Conservation (phyloP, 2,797 vertebrate species). For the Rhabdomys pumilio region DNA sequence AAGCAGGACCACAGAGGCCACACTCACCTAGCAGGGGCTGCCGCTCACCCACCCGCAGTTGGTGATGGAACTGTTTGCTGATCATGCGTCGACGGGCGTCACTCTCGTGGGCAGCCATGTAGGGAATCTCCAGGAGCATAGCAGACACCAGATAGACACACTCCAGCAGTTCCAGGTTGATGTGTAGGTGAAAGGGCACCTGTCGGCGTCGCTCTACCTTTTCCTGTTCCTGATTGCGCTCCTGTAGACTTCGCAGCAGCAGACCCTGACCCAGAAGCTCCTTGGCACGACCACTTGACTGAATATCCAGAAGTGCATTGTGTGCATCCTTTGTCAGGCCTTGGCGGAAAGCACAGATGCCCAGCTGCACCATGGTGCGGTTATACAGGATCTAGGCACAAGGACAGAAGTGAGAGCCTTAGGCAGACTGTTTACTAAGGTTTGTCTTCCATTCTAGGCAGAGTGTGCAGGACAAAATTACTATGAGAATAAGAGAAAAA, state of each 20-base stretch:
- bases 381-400: slow-evolving; percentile 94
- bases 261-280: slow-evolving; percentile 96
- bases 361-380: slow-evolving; percentile 97
- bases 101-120: slow-evolving; percentile 97
- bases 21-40: slow-evolving; percentile 92
- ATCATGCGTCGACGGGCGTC: slow-evolving; percentile 96
- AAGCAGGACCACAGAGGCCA: not conserved
- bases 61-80: slow-evolving; percentile 98
- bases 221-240: slow-evolving; percentile 97
- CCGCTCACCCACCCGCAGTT: slow-evolving; percentile 95
- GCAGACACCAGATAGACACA: slow-evolving; percentile 97
- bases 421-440: not conserved
- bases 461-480: not conserved
- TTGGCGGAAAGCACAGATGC: slow-evolving; percentile 96
- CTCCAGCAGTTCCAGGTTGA: slow-evolving; percentile 96
- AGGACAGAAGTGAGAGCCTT: not conserved
- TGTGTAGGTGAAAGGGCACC: slow-evolving; percentile 97
- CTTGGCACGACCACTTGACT: slow-evolving; percentile 96
- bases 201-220: slow-evolving; percentile 97
- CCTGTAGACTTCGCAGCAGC: slow-evolving; percentile 96
- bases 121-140: slow-evolving; percentile 97
- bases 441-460: not conserved
- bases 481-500: not conserved
- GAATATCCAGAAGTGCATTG: slow-evolving; percentile 96
- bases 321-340: slow-evolving; percentile 97